These are phyloP conservation scores for Scomber scombrus DNA, from an alignment of 2,113 vertebrate genomes.

Conservation along the genomic window DNA sequence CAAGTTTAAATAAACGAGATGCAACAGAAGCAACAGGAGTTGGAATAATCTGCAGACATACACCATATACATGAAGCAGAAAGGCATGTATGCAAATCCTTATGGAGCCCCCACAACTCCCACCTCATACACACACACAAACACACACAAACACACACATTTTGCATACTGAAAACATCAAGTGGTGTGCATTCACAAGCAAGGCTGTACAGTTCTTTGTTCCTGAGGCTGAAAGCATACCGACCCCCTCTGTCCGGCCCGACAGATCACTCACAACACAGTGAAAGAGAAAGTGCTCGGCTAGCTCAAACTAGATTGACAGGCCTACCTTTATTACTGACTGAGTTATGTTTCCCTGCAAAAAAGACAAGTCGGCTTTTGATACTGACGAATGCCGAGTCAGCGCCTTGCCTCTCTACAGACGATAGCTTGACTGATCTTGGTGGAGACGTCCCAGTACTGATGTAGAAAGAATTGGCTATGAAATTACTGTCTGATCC, in stretches of 20 bases:
- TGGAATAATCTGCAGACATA: slow-evolving; percentile 24
- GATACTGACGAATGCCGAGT: slow-evolving; percentile 72
- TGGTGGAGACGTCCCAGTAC: slow-evolving; percentile 63
- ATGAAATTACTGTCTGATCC: slow-evolving; percentile 73
- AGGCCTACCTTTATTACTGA: slow-evolving; percentile 82
- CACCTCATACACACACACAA: slow-evolving; percentile 16
- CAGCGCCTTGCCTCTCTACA: slow-evolving; percentile 71
- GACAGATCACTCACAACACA: slow-evolving; percentile 75
- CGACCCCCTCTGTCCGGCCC: slow-evolving; percentile 45
- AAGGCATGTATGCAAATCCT: slow-evolving; percentile 55
- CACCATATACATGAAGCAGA: slow-evolving; percentile 12
- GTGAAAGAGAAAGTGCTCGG: slow-evolving; percentile 70
- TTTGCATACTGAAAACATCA: slow-evolving; percentile 56
- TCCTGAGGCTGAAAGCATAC: slow-evolving; percentile 64
- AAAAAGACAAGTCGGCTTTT: slow-evolving; percentile 75
- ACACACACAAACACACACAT: slow-evolving; percentile 31
- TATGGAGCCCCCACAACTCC: slow-evolving; percentile 20
- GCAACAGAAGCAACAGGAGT: slow-evolving; percentile 49
- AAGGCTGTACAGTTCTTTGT: slow-evolving; percentile 63
- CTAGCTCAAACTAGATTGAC: slow-evolving; percentile 80
- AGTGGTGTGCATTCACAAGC: slow-evolving; percentile 41
- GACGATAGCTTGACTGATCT: slow-evolving; percentile 73
- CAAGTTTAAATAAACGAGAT: slow-evolving; percentile 40
- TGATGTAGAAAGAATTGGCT: slow-evolving; percentile 69
- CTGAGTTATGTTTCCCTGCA: slow-evolving; percentile 79